Base-by-base conservation (phyloP, 2,113 vertebrate genomes). In the Centropus bengalensis region DNA sequence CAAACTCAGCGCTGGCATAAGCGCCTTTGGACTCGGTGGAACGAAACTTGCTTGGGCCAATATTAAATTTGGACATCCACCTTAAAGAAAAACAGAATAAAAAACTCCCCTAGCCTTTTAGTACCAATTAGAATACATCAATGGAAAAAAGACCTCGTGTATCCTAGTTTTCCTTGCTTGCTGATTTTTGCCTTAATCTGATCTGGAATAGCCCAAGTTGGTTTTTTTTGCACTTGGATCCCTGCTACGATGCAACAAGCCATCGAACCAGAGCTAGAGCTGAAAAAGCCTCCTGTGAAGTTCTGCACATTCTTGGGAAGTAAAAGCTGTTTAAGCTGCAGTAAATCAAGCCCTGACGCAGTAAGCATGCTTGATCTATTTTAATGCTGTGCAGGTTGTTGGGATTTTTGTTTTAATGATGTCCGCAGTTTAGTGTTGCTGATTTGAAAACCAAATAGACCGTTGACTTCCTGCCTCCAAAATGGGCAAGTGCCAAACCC, bases 41-140 rank as follows among this genome's bases (percentile, higher is more conserved):
- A 32, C 88, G 52, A 14, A 40, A 26, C 69, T 64, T 40, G 38
- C 89, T 67, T 28, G 49, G 0, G 69, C 93, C 96, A 96, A 78
- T 51, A 62, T 90, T 52, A 52, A 80, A 91, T 91, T 91, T 97
- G 94, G 95, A 96, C 82, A 74, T 26, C 45, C 51, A 84, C 90
- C 95, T 94, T 88, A 30, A 97, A 95, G 91, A 86, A 96, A 96
- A 95, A 95, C 88, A 97, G 93, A 69, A 74, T 84, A 13, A 36
- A 51, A 79, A 86, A 55, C 33, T 58, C 79, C 82, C 73, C 63
- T 5, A 28, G 52, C 76, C 56, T 93, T 82, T 93, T 32, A 84
- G 82, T 9, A 6, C 36, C 54, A 85, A 88, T 89, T 88, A 88
- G 69, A 90, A 87, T 33, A 32, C 86, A 93, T 91, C 90, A 94